phyloP scores from a whole-genome alignment of 2,113 vertebrate genomes.

The Myrmophylax atrothorax region DNA sequence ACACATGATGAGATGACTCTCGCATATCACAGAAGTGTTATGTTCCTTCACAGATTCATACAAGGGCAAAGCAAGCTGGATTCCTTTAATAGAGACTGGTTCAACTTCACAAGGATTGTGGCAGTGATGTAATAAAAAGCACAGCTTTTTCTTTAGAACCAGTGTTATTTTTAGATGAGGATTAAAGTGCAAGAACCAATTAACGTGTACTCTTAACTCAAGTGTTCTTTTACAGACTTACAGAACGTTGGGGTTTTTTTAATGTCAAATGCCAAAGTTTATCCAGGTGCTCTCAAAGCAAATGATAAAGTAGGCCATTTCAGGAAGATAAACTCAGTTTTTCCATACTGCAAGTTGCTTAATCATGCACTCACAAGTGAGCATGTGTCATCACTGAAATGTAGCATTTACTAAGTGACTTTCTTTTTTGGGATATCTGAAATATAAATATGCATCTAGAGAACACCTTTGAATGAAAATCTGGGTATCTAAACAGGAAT shows the following conservation, averaged over 20 bases:
- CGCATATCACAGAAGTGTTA: too few species aligned
- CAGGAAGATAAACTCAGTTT: background rate
- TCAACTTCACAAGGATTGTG: background rate
- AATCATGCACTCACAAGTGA: background rate
- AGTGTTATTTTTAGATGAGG: background rate
- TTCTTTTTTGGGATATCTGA: background rate
- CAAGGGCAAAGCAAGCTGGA: background rate
- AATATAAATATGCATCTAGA: background rate
- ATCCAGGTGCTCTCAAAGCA: background rate
- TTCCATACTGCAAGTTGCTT: background rate
- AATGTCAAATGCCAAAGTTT: background rate
- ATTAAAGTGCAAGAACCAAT: background rate
- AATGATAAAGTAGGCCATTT: background rate
- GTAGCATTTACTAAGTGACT: background rate
- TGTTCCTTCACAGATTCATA: background rate
- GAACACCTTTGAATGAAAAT: background rate
- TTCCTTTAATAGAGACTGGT: background rate
- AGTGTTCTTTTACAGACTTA: background rate
- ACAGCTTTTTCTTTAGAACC: background rate
- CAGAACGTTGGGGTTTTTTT: background rate
- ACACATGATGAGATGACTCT: too few species aligned
- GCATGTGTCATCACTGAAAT: background rate
- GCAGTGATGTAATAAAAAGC: background rate
- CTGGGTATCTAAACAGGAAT: background rate
- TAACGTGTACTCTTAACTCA: background rate